phyloP scores from a whole-genome alignment of 2,113 vertebrate species.

The Lampris incognitus region DNA sequence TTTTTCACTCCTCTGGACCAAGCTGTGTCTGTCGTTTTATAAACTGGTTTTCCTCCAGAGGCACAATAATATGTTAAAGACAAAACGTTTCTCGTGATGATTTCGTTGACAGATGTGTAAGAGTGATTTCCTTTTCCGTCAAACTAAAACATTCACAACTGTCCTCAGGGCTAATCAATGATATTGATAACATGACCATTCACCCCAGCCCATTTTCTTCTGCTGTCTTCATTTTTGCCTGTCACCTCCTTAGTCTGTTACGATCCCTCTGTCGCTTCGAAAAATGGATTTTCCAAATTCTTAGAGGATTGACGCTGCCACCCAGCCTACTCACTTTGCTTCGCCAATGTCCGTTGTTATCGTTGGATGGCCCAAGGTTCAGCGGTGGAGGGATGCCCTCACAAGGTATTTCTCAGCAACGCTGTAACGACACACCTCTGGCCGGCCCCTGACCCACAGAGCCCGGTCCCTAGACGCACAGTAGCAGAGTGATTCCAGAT shows the following conservation, averaged over 20 bases:
- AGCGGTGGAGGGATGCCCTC: slow-evolving; percentile 33
- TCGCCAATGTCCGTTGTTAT: slow-evolving; percentile 41
- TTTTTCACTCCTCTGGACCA: slow-evolving; percentile 63
- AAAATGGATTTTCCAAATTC: neutral
- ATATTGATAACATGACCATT: slow-evolving; percentile 23
- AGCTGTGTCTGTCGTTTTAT: slow-evolving; percentile 56
- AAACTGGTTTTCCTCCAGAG: slow-evolving; percentile 60
- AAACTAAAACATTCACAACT: slow-evolving; percentile 52
- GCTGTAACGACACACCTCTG: slow-evolving; percentile 76
- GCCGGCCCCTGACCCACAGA: slow-evolving; percentile 72
- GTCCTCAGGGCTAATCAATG: slow-evolving; percentile 42
- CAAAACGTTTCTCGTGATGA: slow-evolving; percentile 31
- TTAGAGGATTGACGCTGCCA: slow-evolving; percentile 20
- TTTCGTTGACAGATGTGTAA: slow-evolving; percentile 65
- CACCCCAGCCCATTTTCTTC: neutral
- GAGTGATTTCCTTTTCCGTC: slow-evolving; percentile 46
- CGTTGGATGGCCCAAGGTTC: slow-evolving; percentile 32
- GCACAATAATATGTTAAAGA: slow-evolving; percentile 14
- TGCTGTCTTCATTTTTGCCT: neutral
- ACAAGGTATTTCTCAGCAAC: slow-evolving; percentile 60
- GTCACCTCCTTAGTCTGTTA: too few relatives aligned
- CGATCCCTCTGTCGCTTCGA: neutral
- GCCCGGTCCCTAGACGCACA: slow-evolving; percentile 67
- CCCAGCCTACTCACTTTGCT: slow-evolving; percentile 31
- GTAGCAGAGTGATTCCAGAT: slow-evolving; percentile 81